Evolutionary conservation across 2,113 vertebrate species (phyloP).

Genomic region (Pelecanus crispus): DNA sequence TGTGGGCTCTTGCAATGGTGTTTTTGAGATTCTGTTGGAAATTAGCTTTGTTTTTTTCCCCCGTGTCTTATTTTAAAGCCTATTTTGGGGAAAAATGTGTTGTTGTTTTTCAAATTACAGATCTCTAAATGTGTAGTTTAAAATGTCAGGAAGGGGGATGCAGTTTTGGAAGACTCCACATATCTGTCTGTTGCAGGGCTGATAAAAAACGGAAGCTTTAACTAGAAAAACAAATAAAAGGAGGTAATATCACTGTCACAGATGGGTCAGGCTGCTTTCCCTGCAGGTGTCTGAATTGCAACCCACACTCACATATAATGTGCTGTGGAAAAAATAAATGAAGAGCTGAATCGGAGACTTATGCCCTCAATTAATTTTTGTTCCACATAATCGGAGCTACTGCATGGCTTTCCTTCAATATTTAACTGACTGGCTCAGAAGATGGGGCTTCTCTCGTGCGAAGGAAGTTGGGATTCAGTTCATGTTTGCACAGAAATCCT

Average conservation of each 20-base stretch:
- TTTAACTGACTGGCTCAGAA: background rate
- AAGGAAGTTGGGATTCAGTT: background rate
- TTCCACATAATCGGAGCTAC: slow-evolving; percentile 33
- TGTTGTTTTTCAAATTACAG: background rate
- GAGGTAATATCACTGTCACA: background rate
- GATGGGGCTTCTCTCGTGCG: background rate
- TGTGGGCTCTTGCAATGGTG: background rate
- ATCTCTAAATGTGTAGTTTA: background rate
- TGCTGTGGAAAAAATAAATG: slow-evolving; percentile 42
- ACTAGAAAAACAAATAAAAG: slow-evolving; percentile 13
- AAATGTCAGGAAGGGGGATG: background rate
- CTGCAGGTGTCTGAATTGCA: slow-evolving; percentile 15
- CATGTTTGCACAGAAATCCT: slow-evolving; percentile 16
- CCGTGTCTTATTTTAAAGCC: background rate
- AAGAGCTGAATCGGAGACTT: background rate
- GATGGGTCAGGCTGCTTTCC: background rate
- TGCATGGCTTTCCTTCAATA: slow-evolving; percentile 27
- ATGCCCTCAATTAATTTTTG: slow-evolving; percentile 55
- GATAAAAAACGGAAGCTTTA: slow-evolving; percentile 1
- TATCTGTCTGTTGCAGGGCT: background rate
- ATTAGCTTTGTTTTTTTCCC: background rate
- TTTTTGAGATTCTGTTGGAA: slow-evolving; percentile 10
- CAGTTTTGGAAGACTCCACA: background rate
- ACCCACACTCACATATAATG: background rate
- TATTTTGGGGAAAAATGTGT: background rate